A percentile compares a stretch with the other conserved stretches of the same genome.
phyloP scores from a whole-genome alignment of 2,888 invertebrate species.

The Balanococcus diminutus region DNA sequence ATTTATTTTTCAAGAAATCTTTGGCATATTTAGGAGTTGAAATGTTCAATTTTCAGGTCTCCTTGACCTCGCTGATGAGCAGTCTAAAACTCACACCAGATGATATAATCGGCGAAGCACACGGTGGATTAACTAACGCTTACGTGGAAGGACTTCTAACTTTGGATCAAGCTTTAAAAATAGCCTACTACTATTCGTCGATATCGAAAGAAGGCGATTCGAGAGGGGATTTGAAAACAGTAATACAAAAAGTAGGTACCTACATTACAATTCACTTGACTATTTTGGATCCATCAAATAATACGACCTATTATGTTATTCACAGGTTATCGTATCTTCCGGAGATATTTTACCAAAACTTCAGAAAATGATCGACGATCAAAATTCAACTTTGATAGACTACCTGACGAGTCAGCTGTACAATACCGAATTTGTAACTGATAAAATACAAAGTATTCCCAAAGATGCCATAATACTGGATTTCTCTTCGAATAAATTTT shows the following conservation, averaged over 20 bases:
- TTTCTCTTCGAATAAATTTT: constrained; percentile 2
- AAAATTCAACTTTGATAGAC: background rate
- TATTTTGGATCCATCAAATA: too few relatives aligned
- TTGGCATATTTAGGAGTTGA: too few relatives aligned
- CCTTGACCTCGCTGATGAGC: background rate
- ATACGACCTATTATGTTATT: background rate
- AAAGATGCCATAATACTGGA: background rate
- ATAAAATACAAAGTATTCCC: background rate
- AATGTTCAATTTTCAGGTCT: constrained; percentile 15
- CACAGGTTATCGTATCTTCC: background rate
- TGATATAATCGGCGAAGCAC: constrained; percentile 19
- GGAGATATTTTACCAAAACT: background rate
- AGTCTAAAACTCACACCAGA: constrained; percentile 39
- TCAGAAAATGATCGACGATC: background rate
- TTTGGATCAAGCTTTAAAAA: constrained; percentile 23
- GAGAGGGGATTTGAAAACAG: background rate
- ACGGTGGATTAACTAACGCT: constrained; percentile 37
- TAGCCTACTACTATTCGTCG: background rate
- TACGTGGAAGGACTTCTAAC: constrained; percentile 8
- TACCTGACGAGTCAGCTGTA: background rate
- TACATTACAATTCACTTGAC: too few relatives aligned
- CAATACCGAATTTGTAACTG: background rate
- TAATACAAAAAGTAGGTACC: background rate
- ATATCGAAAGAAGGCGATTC: too few relatives aligned
- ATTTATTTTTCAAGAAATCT: too few relatives aligned